phyloP scores from a whole-genome alignment of 2,888 invertebrate species.

The Drepanosiphum platanoidis region DNA sequence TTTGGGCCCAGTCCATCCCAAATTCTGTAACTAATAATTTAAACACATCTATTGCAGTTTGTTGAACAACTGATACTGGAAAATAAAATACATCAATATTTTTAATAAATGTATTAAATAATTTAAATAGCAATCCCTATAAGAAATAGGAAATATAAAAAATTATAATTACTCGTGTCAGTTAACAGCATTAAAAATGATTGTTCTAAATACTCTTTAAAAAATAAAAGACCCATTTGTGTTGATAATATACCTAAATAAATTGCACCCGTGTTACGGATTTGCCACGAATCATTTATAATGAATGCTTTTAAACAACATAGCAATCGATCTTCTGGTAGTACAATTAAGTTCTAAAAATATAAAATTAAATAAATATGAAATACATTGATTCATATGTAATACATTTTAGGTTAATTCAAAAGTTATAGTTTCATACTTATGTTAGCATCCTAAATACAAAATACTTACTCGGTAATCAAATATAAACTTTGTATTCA shows the following conservation, averaged over 20 bases:
- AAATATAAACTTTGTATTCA: no score
- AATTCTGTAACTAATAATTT: slow-evolving; percentile 45
- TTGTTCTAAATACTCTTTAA: slow-evolving; percentile 39
- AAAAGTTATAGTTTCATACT: no score
- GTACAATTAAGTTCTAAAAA: slow-evolving; percentile 35
- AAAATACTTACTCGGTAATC: no score
- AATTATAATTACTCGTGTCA: slow-evolving; percentile 32
- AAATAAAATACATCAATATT: neutral
- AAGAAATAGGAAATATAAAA: neutral
- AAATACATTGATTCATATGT: no score
- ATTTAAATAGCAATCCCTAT: neutral
- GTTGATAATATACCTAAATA: slow-evolving; percentile 41
- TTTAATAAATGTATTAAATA: neutral
- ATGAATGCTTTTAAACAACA: slow-evolving; percentile 53
- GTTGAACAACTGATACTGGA: slow-evolving; percentile 36
- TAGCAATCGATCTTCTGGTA: slow-evolving; percentile 46
- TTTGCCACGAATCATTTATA: slow-evolving; percentile 37
- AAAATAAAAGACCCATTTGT: slow-evolving; percentile 37
- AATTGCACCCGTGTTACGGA: slow-evolving; percentile 36
- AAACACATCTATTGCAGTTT: slow-evolving; percentile 37
- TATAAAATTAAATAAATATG: neutral
- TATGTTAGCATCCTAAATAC: no score
- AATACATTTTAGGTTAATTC: no score
- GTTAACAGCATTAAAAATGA: slow-evolving; percentile 31
- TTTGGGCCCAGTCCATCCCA: slow-evolving; percentile 49